These are phyloP conservation scores for Pristionchus fissidentatus DNA, from an alignment of 2,888 invertebrate genomes.

Conservation along the genomic window DNA sequence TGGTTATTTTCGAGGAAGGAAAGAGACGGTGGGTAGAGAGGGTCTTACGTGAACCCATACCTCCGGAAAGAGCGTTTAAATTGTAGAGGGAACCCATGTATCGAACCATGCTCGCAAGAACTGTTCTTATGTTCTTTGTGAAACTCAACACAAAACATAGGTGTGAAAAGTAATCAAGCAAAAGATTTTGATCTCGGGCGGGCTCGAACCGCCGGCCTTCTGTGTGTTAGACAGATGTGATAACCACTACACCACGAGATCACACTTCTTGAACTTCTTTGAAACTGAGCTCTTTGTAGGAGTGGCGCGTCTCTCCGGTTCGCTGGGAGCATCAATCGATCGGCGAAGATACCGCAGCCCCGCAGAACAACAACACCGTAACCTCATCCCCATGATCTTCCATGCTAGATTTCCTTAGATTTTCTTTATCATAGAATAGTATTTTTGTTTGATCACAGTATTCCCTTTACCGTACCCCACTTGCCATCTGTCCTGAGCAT, in stretches of 20 bases:
- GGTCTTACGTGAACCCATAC: no score
- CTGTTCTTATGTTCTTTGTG: no score
- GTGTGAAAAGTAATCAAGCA: background rate
- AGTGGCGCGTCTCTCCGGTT: slow-evolving; percentile 32
- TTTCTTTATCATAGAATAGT: slow-evolving; percentile 3
- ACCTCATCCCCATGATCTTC: slow-evolving; percentile 4
- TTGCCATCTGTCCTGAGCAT: slow-evolving; percentile 23
- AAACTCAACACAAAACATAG: background rate
- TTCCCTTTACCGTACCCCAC: slow-evolving; percentile 12
- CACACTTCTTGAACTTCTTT: background rate
- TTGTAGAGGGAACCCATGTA: no score
- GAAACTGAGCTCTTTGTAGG: background rate
- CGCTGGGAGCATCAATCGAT: slow-evolving; percentile 29
- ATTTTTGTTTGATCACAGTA: slow-evolving; percentile 9
- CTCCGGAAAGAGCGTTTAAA: no score
- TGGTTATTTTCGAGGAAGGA: no score
- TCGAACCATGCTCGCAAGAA: no score
- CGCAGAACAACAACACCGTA: background rate
- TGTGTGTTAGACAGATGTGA: slow-evolving; percentile 14
- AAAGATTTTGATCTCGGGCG: slow-evolving; percentile 60
- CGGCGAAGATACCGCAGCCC: background rate
- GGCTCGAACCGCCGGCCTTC: slow-evolving; percentile 64
- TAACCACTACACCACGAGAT: background rate
- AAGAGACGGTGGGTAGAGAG: no score
- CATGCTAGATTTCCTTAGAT: background rate